A percentile compares a stretch with the other conserved stretches of the same genome.
phyloP scores from a whole-genome alignment of 2,888 invertebrate species.

The Erynnis tages region DNA sequence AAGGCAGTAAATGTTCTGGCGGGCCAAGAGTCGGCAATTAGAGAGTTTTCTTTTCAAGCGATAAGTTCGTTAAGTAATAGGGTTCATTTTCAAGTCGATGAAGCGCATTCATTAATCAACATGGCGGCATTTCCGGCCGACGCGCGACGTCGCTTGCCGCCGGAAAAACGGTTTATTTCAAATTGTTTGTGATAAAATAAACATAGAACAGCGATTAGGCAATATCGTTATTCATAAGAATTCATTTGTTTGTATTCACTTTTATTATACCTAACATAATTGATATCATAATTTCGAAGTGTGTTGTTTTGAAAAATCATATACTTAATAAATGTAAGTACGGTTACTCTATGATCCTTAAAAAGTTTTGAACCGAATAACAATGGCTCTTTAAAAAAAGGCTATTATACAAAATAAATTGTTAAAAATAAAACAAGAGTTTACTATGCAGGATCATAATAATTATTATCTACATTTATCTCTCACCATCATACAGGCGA shows the following conservation, averaged over 20 bases:
- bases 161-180: conserved; percentile 72
- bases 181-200: conserved; percentile 78
- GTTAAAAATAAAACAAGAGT: too few species aligned
- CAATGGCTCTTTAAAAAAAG: too few species aligned
- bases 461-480: too few species aligned
- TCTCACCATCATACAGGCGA: too few species aligned
- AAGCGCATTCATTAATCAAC: conserved; percentile 71
- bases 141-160: conserved; percentile 45
- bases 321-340: too few species aligned
- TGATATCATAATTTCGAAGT: too few species aligned
- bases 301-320: too few species aligned
- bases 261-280: background rate
- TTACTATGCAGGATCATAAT: too few species aligned
- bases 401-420: too few species aligned
- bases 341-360: too few species aligned
- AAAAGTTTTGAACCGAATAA: too few species aligned
- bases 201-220: conserved; percentile 58
- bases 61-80: conserved; percentile 69
- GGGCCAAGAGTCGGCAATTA: conserved; percentile 61
- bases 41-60: conserved; percentile 54
- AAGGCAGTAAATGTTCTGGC: conserved; percentile 31
- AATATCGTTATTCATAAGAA: conserved; percentile 64
- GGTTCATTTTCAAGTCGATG: conserved; percentile 71
- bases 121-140: conserved; percentile 57
- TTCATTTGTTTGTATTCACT: conserved; percentile 47